Conservation (phyloP, 1,140 invertebrate genomes). For the Akabosia matsudoensis region DNA sequence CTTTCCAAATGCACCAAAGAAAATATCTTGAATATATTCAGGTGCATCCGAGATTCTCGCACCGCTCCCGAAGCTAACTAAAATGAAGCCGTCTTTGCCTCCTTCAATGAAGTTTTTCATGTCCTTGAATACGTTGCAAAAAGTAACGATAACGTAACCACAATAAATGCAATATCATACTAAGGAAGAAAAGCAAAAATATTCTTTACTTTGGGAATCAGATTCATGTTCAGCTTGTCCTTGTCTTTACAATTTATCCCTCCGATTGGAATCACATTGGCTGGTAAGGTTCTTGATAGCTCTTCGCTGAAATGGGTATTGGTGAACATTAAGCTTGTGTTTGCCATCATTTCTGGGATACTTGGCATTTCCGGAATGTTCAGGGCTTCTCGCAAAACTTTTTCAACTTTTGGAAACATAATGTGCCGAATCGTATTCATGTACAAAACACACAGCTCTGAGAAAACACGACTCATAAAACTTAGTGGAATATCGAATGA, state of each 20-base stretch:
- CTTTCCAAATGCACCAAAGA: constrained; percentile 34
- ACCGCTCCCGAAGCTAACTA: constrained; percentile 34
- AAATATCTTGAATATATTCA: constrained; percentile 27
- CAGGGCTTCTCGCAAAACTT: constrained; percentile 19
- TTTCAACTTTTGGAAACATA: constrained; percentile 28
- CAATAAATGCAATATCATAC: neutral
- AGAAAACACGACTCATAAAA: constrained; percentile 4
- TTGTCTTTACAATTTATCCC: constrained; percentile 37
- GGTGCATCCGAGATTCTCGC: constrained; percentile 26
- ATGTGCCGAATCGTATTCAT: constrained; percentile 18
- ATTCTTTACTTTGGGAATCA: constrained; percentile 30
- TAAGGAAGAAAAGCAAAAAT: neutral
- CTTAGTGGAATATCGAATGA: constrained; percentile 27
- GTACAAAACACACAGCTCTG: constrained; percentile 6
- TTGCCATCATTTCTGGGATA: constrained; percentile 43
- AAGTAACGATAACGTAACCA: neutral
- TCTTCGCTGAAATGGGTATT: constrained; percentile 59
- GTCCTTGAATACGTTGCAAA: constrained; percentile 21
- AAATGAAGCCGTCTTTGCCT: constrained; percentile 36
- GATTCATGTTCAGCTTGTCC: constrained; percentile 20
- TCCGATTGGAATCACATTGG: constrained; percentile 55
- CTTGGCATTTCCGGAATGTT: constrained; percentile 35
- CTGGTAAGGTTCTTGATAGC: constrained; percentile 54
- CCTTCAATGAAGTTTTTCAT: constrained; percentile 27
- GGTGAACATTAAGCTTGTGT: constrained; percentile 54